Conservation (phyloP, 2,797 vertebrate genomes). For the Macrochelys suwanniensis region DNA sequence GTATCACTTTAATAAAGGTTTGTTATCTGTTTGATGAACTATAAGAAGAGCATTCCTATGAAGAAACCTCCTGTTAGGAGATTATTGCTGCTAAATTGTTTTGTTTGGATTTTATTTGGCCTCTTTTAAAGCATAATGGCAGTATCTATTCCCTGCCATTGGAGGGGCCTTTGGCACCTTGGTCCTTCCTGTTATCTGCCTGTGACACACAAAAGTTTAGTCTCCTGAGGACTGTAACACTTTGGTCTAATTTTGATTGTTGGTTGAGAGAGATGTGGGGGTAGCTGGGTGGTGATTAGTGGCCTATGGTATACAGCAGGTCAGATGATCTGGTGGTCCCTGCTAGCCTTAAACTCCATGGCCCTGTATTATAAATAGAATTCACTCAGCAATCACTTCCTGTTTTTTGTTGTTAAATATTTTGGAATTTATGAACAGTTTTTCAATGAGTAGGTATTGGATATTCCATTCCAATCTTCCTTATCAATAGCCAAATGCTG, state of each 20-base stretch:
- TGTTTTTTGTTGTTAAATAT: fast-evolving
- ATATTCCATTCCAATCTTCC: not conserved
- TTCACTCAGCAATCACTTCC: not conserved
- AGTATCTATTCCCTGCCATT: too few species aligned
- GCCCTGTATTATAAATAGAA: not conserved
- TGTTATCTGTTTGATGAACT: not conserved
- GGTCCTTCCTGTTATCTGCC: too few species aligned
- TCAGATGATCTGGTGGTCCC: not conserved
- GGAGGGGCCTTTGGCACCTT: too few species aligned
- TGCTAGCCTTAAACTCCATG: not conserved
- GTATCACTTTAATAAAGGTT: not conserved
- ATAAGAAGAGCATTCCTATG: not conserved
- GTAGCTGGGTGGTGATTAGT: too few species aligned
- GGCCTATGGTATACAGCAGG: too few species aligned
- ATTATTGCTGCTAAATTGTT: not conserved
- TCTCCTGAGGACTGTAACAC: too few species aligned
- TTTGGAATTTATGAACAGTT: not conserved
- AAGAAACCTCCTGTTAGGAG: not conserved
- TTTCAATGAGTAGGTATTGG: not conserved
- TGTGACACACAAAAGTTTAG: too few species aligned
- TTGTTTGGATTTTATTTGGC: not conserved
- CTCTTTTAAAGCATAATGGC: not conserved
- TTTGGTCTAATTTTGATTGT: too few species aligned
- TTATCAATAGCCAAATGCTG: not conserved
- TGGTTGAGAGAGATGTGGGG: too few species aligned